A percentile compares a stretch with the other conserved stretches of the same genome.
Conservation (phyloP, 2,888 invertebrate genomes). For the Galerucella calmariensis region DNA sequence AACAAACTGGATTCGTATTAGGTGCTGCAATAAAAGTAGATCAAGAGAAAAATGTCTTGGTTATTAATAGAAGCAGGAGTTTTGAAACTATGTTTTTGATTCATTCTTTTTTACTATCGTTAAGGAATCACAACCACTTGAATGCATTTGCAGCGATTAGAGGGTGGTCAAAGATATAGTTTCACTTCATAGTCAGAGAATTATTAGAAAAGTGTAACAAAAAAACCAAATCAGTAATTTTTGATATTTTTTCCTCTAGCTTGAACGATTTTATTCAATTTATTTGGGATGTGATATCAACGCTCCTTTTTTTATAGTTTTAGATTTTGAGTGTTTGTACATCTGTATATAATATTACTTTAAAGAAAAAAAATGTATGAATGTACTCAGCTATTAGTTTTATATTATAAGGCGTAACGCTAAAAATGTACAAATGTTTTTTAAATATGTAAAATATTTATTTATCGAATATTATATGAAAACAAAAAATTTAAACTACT, state of each 20-base stretch:
- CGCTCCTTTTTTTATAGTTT: slow-evolving; percentile 18
- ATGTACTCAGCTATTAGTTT: slow-evolving; percentile 49
- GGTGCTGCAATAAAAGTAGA: too few species aligned
- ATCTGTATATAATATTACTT: slow-evolving; percentile 43
- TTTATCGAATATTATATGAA: slow-evolving; percentile 53
- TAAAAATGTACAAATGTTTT: slow-evolving; percentile 58
- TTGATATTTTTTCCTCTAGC: background rate
- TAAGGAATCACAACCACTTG: too few species aligned
- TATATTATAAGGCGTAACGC: slow-evolving; percentile 44
- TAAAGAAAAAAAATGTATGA: slow-evolving; percentile 24
- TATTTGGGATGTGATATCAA: slow-evolving; percentile 24
- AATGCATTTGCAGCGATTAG: too few species aligned
- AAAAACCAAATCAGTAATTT: background rate
- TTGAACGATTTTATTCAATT: background rate
- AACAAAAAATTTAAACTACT: slow-evolving; percentile 52
- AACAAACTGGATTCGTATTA: too few species aligned
- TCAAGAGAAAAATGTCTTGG: too few species aligned
- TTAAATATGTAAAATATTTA: slow-evolving; percentile 59
- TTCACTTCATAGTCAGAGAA: too few species aligned
- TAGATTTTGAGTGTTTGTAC: slow-evolving; percentile 39
- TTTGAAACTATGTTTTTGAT: too few species aligned
- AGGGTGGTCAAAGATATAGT: too few species aligned
- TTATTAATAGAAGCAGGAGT: too few species aligned
- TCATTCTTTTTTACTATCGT: too few species aligned
- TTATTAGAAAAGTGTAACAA: too few species aligned